These are phyloP conservation scores for Acyrthosiphon pisum DNA, from an alignment of 1,140 invertebrate genomes.

Conservation along the genomic window DNA sequence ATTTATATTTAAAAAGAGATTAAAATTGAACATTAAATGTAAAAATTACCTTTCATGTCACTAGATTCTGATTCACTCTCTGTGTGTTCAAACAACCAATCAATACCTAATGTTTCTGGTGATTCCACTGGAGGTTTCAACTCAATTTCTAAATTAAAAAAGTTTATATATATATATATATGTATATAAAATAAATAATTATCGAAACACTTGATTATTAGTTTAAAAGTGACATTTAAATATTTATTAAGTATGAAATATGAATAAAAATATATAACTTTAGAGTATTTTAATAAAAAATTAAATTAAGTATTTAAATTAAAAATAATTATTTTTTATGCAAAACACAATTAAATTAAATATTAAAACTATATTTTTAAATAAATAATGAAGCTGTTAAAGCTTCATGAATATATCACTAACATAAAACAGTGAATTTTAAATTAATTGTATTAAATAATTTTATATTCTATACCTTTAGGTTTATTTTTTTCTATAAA, in stretches of 20 bases:
- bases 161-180: neutral
- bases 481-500: slow-evolving; percentile 46
- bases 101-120: slow-evolving; percentile 63
- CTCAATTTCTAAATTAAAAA: slow-evolving; percentile 30
- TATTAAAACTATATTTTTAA: neutral
- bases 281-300: neutral
- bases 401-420: neutral
- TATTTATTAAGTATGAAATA: neutral
- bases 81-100: slow-evolving; percentile 67
- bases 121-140: slow-evolving; percentile 27
- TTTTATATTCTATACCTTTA: neutral
- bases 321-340: neutral
- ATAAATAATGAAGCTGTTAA: neutral
- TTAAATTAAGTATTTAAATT: neutral
- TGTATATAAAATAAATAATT: neutral
- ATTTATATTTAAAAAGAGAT: slow-evolving; percentile 9
- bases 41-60: slow-evolving; percentile 24
- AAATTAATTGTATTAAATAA: neutral
- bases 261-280: neutral
- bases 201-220: neutral
- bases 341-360: neutral
- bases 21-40: neutral
- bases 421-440: neutral
- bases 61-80: slow-evolving; percentile 65
- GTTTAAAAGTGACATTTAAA: neutral